Base-by-base conservation (phyloP, 2,797 vertebrate genomes). In the Dipus sagitta region DNA sequence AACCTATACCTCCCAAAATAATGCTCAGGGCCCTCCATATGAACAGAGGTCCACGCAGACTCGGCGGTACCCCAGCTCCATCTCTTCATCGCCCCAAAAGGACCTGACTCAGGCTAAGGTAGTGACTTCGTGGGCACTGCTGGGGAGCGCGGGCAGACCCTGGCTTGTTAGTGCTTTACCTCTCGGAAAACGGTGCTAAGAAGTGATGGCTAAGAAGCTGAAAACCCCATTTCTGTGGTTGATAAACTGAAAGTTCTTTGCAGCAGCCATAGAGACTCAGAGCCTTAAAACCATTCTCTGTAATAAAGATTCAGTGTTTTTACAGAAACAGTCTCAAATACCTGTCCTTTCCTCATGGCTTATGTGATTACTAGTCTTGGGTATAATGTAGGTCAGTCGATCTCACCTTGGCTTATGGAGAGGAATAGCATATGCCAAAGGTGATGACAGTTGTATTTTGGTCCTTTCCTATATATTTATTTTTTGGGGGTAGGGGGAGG, bases 1-100 rank as follows among this genome's bases (percentile, higher is more conserved):
- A 98, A 98, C 98, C 0, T 99, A 98, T 98, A 98, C 98, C 97
- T 98, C 98, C 98, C 98, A 98, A 98, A 98, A 98, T 98, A 98
- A 97, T 89, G 98, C 98, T 98, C 98, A 99, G 98, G 99, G 99
- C 98, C 99, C 99, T 93, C 97, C 99, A 96, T 99, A 99, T 0
- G 99, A 99, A 67, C 99, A 99, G 98, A 99, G 99, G 98, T 98
- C 99, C 34, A 97, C 99, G 88, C 99, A 99, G 98, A 98, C 99
- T 0, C 98, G 99, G 54, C 99, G 99, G 84, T 99, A 99, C 97
- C 99, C 99, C 42, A 98, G 99, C 83, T 99, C 99, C 2, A 98
- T 99, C 93, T 99, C 99, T 90, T 99, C 99, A 38, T 99, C 99
- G 0, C 99, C 99, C 90, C 99, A 99, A 98, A 99, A 99, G 97